These are phyloP conservation scores for Amblyraja radiata DNA, from an alignment of 2,797 vertebrate species.

Conservation along the genomic window DNA sequence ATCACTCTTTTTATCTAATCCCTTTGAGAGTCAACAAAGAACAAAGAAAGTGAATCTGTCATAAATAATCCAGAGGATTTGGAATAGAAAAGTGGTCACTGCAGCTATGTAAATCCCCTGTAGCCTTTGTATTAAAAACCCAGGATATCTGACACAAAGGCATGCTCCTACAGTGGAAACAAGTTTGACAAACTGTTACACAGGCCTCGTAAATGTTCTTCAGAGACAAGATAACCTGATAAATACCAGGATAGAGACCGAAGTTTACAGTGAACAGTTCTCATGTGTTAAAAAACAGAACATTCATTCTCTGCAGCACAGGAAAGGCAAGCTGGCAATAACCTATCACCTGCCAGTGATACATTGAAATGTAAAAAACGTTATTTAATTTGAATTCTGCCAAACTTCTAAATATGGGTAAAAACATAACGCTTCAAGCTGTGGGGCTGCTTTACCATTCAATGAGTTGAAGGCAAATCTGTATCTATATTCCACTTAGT, in stretches of 20 bases:
- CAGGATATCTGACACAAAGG: not conserved
- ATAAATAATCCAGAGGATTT: not conserved
- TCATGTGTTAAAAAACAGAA: not conserved
- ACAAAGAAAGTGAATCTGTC: not conserved
- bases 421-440: not conserved
- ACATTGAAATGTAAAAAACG: not conserved
- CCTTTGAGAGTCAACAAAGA: not conserved
- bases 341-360: not conserved
- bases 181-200: not conserved
- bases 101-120: not conserved
- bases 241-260: not conserved
- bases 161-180: not conserved
- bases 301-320: not conserved
- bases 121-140: not conserved
- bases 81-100: not conserved
- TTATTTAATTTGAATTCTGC: not conserved
- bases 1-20: not conserved
- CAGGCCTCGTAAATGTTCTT: not conserved
- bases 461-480: not conserved
- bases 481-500: not conserved
- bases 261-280: not conserved
- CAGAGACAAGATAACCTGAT: conserved; percentile 19
- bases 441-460: not conserved
- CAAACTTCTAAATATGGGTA: not conserved
- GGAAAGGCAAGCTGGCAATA: not conserved